Base-by-base conservation (phyloP, 2,797 vertebrate species). In the Mastacembelus armatus region DNA sequence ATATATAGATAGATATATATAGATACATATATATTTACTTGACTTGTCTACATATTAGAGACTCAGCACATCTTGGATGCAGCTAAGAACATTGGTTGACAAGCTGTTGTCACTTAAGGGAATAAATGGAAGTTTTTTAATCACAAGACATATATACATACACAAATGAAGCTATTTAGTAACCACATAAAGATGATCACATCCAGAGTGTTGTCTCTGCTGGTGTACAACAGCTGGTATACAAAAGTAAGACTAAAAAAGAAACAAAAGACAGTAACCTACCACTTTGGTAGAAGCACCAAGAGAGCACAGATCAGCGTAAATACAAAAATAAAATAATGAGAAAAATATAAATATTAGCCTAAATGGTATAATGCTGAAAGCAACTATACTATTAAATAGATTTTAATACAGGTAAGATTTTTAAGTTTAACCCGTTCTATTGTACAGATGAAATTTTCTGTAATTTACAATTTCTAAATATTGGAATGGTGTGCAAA, bases 401-500 rank as follows among this genome's bases (percentile, higher is more conserved):
- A 87, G 54, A 78, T 74, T 58, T 76, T 81, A 73, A 57, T 58
- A 67, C 21, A 77, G 21, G 24, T 36, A 74, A 71, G 36, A 72
- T 75, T 12, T 52, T 54, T 27, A 58, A 42, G 45, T 55, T 75
- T 35, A 66, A 66, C 45, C 39, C 11, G 76, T 81, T 74, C 45
- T 56, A 62, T 61, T 50, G 51, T 82, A 75, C 74, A 79, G 54
- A 67, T 79, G 55, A 70, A 65, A 51, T 65, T 84, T 66, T 71
- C 45, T 66, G 60, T 45, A 9, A 79, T 78, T 55, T 73, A 80
- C 85, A 71, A 33, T 50, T 58, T 71, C 49, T 74, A 73, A 69
- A 78, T 84, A 78, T 71, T n/a, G 63, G 80, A 82, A 68, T 71
- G 66, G 30, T 90, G 93, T 92, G 93, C 93, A 94, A 94, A 94